Percentiles rank a stretch among this genome's conserved stretches.
These are phyloP conservation scores for Galagoides demidoff DNA, from an alignment of 2,797 vertebrate genomes.

Conservation along the genomic window DNA sequence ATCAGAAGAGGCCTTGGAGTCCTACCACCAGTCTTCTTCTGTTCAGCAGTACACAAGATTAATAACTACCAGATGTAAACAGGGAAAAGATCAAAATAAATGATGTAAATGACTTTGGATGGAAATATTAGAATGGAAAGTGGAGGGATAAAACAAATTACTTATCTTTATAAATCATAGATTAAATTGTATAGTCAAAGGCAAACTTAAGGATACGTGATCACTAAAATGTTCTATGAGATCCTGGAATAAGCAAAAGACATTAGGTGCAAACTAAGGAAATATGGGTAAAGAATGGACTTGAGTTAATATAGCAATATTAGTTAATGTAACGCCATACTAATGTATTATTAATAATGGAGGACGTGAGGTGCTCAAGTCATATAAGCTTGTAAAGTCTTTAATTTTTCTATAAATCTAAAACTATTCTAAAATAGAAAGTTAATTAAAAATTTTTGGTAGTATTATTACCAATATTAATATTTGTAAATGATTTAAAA, in stretches of 20 bases:
- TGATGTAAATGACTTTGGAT: neutral
- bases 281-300: neutral
- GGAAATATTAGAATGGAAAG: conserved; percentile 22
- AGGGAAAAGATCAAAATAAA: neutral
- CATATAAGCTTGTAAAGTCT: neutral
- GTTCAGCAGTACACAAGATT: neutral
- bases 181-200: neutral
- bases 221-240: neutral
- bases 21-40: neutral
- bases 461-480: neutral
- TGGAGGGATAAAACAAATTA: neutral
- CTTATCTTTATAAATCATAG: neutral
- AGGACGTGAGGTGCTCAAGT: neutral
- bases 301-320: neutral
- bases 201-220: neutral
- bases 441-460: neutral
- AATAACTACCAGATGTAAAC: neutral
- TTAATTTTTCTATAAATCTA: conserved; percentile 4
- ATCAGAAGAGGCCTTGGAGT: neutral
- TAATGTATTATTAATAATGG: neutral
- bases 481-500: neutral
- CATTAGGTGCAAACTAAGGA: neutral
- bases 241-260: neutral
- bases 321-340: neutral
- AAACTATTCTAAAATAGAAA: neutral